A percentile compares a stretch with the other conserved stretches of the same genome.
Conservation (phyloP, 2,113 vertebrate genomes). For the Leptocoma aspasia region DNA sequence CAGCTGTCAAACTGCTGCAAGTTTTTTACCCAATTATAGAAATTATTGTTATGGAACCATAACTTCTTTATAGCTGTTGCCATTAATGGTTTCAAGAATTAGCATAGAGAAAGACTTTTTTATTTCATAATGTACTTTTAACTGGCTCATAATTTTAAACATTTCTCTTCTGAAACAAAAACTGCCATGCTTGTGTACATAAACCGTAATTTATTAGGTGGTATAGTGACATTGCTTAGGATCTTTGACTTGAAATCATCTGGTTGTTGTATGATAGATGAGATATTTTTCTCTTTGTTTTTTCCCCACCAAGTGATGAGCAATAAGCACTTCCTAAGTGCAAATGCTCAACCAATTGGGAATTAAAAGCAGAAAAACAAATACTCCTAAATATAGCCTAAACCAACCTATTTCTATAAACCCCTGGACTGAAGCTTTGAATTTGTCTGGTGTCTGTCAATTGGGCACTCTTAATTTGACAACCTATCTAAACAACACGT, state of each 20-base stretch:
- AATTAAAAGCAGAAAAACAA: not conserved
- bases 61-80: not conserved
- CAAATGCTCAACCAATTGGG: not conserved
- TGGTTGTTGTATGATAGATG: not conserved
- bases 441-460: not conserved
- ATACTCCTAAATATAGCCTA: not conserved
- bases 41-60: not conserved
- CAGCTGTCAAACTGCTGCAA: not conserved
- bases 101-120: not conserved
- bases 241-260: not conserved
- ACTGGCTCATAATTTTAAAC: constrained; percentile 1
- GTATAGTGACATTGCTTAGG: not conserved
- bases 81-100: constrained; percentile 12
- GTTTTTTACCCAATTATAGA: not conserved
- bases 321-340: not conserved
- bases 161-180: not conserved
- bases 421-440: not conserved
- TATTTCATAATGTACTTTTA: constrained; percentile 1
- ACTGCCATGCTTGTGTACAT: not conserved
- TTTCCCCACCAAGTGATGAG: not conserved
- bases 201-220: not conserved
- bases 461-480: not conserved
- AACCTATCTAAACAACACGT: not conserved
- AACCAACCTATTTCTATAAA: not conserved
- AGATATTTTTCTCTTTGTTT: not conserved